Evolutionary conservation across 2,888 invertebrate genomes (phyloP), one percentile per base, ranked within the genome.

Genomic region (Patella caerulea): DNA sequence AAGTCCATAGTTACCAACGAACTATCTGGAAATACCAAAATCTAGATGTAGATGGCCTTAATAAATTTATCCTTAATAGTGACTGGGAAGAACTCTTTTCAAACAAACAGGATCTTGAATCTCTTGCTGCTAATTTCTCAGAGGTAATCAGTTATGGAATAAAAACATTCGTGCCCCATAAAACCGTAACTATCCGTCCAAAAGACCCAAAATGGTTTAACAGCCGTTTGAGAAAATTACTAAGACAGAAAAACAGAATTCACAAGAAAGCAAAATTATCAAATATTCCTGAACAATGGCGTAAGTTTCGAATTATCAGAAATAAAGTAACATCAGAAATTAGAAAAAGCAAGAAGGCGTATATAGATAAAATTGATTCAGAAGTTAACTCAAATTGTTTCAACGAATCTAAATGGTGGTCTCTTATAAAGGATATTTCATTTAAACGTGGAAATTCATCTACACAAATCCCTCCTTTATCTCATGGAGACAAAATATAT

Each of bases 111-210:
- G 3, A 34, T 34, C 34, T 34, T 34, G 34, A 34, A 34, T 34
- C 34, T 34, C 34, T 34, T 34, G 34, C 34, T 34, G 34, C 34
- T 34, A 34, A 34, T 34, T 3, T 34, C 34, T 34, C 34, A 34
- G 34, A 3, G 34, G 34, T 34, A 34, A 34, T 34, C 2, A 34
- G 2, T n/a, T 1, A 65, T 19, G 65, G 65, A 5, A 65, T 65
- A 65, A 65, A 65, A 11, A 65, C 24, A 65, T 65, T 65, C 24
- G 65, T 65, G n/a, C 65, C n/a, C 11, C 65, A 65, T 65, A 65
- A 65, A 65, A 65, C n/a, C 65, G 65, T 19, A 24, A 24, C 24
- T 24, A 24, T 24, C 24, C 24, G 24, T 24, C 24, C 24, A 24
- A 24, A 24, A 24, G 24, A 24, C 24, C 24, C 24, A 24, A 24